Percentiles rank a stretch among this genome's conserved stretches.
phyloP scores from a whole-genome alignment of 2,797 vertebrate genomes.

The Poliocrania exsul region DNA sequence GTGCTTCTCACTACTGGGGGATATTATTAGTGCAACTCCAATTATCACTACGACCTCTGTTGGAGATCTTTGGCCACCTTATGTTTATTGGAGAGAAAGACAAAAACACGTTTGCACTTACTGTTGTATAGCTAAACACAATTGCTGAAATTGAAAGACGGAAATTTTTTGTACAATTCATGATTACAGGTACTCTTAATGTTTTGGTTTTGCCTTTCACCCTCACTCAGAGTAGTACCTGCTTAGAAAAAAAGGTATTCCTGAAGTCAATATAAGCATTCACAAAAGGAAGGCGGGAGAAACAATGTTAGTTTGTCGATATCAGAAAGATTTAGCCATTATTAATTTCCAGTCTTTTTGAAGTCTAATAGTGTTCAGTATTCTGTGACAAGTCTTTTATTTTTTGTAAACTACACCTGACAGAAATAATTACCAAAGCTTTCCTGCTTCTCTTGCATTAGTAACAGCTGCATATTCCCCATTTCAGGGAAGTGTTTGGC shows the following conservation, averaged over 20 bases:
- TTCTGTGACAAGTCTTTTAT: neutral
- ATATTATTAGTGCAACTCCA: neutral
- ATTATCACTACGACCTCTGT: neutral
- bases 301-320: neutral
- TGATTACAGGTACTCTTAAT: neutral
- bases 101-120: neutral
- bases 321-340: neutral
- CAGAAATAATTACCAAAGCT: neutral
- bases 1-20: neutral
- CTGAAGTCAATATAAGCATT: neutral
- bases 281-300: neutral
- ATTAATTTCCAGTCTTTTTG: neutral
- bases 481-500: constrained; percentile 59
- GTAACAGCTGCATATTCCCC: neutral
- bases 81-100: neutral
- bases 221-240: neutral
- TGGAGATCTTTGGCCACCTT: neutral
- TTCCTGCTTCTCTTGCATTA: neutral
- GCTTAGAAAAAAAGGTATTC: neutral
- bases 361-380: neutral
- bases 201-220: neutral
- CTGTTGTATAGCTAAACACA: neutral
- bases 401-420: neutral
- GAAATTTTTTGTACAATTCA: neutral
- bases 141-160: neutral